phyloP scores from a whole-genome alignment of 1,140 invertebrate genomes.

The Oppia nitens region DNA sequence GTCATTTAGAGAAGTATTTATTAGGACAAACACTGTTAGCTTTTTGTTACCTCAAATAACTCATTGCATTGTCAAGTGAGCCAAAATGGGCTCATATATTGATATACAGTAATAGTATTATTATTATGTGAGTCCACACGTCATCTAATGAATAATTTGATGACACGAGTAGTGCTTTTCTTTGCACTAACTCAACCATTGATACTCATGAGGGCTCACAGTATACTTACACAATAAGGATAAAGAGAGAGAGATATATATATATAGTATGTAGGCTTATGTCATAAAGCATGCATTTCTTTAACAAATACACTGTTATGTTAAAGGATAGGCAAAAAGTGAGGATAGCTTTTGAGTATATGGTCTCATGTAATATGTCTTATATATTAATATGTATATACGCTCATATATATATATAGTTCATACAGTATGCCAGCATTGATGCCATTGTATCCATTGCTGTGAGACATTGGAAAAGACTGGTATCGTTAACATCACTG shows the following conservation, averaged over 20 bases:
- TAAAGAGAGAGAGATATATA: too few relatives aligned
- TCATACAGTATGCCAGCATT: background rate
- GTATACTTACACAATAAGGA: too few relatives aligned
- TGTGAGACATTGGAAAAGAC: background rate
- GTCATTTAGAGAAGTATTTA: background rate
- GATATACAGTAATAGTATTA: too few relatives aligned
- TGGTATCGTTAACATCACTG: background rate
- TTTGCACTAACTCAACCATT: too few relatives aligned
- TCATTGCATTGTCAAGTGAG: background rate
- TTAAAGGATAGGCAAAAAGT: too few relatives aligned
- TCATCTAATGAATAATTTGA: background rate
- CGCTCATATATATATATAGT: too few relatives aligned
- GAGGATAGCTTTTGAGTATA: too few relatives aligned
- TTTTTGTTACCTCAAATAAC: background rate
- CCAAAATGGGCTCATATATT: background rate
- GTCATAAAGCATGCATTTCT: background rate
- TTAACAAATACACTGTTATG: too few relatives aligned
- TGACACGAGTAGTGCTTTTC: background rate
- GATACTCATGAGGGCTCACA: too few relatives aligned
- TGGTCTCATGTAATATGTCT: background rate
- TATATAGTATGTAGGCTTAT: background rate
- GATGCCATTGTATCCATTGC: background rate
- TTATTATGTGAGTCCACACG: background rate
- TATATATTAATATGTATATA: background rate
- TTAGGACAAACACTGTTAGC: background rate